Percentiles rank a stretch among this genome's conserved stretches.
phyloP scores from a whole-genome alignment of 2,888 invertebrate genomes.

The Slavum lentiscoides region DNA sequence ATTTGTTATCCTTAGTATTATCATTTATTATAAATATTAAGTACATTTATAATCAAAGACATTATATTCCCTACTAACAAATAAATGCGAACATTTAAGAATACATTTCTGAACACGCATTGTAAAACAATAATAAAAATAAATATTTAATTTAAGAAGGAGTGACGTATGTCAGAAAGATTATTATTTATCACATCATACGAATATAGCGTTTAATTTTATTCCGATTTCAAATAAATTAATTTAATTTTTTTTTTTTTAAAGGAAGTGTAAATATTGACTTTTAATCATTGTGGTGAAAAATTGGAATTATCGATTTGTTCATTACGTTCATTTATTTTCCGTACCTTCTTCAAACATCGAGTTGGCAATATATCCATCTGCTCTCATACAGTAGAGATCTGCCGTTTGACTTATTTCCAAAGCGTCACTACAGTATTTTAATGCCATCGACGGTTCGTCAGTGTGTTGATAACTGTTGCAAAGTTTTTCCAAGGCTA shows the following conservation, averaged over 20 bases:
- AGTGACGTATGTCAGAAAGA: no score
- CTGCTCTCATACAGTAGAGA: conserved; percentile 86
- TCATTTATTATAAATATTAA: no score
- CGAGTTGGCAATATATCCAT: conserved; percentile 86
- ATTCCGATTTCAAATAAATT: no score
- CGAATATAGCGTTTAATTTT: no score
- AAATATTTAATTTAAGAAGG: not conserved
- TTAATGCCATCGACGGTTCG: conserved; percentile 72
- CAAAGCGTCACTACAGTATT: conserved; percentile 78
- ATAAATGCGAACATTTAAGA: not conserved
- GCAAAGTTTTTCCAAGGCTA: conserved; percentile 79
- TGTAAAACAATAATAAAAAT: no score
- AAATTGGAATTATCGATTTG: not conserved
- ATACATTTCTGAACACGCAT: no score
- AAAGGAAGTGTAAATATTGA: no score
- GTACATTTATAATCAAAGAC: no score
- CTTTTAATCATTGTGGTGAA: no score
- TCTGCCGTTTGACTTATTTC: conserved; percentile 74
- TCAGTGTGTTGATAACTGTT: conserved; percentile 75
- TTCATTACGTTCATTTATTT: not conserved
- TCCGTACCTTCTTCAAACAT: conserved; percentile 82
- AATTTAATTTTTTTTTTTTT: no score
- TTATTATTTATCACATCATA: no score
- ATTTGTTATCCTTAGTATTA: no score
- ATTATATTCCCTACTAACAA: not conserved